A percentile compares a stretch with the other conserved stretches of the same genome.
These are phyloP conservation scores for Anhinga anhinga DNA, from an alignment of 2,113 vertebrate genomes.

Conservation along the genomic window DNA sequence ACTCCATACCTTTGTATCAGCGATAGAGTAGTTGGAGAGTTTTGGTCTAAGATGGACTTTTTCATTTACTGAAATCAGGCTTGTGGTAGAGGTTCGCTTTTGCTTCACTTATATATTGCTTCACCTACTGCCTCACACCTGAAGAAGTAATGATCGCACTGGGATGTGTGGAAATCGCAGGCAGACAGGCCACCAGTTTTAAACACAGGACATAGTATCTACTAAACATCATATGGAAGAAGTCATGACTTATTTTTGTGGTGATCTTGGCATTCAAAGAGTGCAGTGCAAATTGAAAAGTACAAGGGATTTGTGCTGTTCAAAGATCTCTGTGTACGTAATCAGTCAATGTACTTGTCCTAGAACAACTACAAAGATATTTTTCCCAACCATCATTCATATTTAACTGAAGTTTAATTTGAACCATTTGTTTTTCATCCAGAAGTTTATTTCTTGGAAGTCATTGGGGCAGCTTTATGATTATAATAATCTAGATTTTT, in stretches of 20 bases:
- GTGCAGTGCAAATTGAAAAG: neutral
- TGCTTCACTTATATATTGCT: neutral
- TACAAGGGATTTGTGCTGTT: neutral
- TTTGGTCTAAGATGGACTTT: neutral
- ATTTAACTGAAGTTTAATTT: neutral
- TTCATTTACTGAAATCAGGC: neutral
- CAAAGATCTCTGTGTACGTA: neutral
- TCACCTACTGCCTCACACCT: neutral
- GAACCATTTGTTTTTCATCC: neutral
- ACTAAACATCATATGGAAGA: neutral
- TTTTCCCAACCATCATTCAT: neutral
- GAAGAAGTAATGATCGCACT: neutral
- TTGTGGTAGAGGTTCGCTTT: neutral
- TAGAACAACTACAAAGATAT: neutral
- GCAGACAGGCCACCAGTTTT: neutral
- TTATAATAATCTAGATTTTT: neutral
- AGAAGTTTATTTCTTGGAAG: neutral
- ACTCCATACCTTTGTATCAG: neutral
- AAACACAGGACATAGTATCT: neutral
- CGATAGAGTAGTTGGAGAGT: neutral
- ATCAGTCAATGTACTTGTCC: neutral
- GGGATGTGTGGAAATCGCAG: neutral
- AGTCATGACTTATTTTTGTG: neutral
- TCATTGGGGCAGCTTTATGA: neutral
- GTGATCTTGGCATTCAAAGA: neutral